Conservation (phyloP, 2,797 vertebrate genomes). For the Centropyge bicolor region DNA sequence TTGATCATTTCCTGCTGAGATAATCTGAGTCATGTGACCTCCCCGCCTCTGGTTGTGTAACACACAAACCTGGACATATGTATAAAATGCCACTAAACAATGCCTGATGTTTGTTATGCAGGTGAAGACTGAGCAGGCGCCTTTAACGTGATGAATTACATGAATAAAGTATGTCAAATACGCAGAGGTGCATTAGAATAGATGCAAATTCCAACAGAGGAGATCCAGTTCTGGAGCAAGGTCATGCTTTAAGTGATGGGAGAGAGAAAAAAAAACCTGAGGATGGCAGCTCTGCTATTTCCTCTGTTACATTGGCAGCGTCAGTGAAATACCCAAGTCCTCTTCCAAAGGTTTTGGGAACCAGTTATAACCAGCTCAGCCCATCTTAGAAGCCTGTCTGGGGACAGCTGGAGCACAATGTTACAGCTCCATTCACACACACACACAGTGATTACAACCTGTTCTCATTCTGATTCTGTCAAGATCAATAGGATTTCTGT, state of each 20-base stretch:
- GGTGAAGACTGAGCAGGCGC: not conserved
- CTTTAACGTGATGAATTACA: not conserved
- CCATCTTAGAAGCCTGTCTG: constrained; percentile 40
- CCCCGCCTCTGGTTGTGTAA: not conserved
- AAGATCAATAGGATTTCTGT: not conserved
- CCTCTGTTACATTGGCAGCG: constrained; percentile 51
- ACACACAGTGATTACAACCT: not conserved
- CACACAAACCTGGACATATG: not conserved
- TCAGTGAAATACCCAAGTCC: constrained; percentile 57
- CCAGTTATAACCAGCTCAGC: constrained; percentile 61
- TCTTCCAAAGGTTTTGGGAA: constrained; percentile 59
- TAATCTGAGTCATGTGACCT: not conserved
- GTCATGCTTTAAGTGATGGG: constrained; percentile 31
- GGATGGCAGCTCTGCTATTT: constrained; percentile 56
- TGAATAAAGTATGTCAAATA: not conserved
- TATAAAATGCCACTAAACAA: no score
- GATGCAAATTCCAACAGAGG: constrained; percentile 6
- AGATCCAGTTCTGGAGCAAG: constrained; percentile 9
- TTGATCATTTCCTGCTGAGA: constrained; percentile 17
- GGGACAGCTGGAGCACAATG: constrained; percentile 66
- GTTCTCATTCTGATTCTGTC: not conserved
- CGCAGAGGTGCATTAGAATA: not conserved
- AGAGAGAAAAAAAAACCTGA: constrained; percentile 56
- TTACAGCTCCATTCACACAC: constrained; percentile 20
- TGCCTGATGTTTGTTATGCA: not conserved